Percentiles rank a stretch among this genome's conserved stretches.
These are phyloP conservation scores for Acanthosepion esculentum DNA, from an alignment of 2,888 invertebrate species.

Conservation along the genomic window DNA sequence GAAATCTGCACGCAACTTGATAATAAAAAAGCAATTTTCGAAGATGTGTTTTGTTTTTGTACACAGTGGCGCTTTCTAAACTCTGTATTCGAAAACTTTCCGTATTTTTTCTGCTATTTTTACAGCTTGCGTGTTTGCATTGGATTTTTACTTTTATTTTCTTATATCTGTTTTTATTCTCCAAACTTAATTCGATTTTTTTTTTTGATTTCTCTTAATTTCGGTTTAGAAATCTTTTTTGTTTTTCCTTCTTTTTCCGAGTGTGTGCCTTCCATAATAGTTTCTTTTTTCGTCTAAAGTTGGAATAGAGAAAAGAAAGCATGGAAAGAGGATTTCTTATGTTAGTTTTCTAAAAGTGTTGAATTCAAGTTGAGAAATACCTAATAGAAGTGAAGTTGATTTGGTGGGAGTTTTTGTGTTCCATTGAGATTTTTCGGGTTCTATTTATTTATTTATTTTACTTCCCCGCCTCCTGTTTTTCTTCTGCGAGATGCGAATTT, in stretches of 20 bases:
- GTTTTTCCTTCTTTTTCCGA: neutral
- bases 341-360: too few relatives aligned
- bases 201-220: neutral
- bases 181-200: neutral
- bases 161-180: neutral
- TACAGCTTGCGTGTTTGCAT: neutral
- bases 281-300: too few relatives aligned
- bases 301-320: too few relatives aligned
- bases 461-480: neutral
- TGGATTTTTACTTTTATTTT: too few relatives aligned
- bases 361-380: too few relatives aligned
- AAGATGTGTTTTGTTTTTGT: neutral
- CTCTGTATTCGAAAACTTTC: neutral
- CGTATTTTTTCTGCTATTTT: neutral
- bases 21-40: neutral
- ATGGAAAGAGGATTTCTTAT: too few relatives aligned
- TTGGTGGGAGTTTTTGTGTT: neutral
- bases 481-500: neutral
- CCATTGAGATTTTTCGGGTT: neutral
- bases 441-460: neutral
- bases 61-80: neutral
- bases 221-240: neutral
- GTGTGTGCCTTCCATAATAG: too few relatives aligned
- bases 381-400: too few relatives aligned
- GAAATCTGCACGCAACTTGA: neutral